Conservation (phyloP, 2,113 vertebrate genomes). For the Epinephelus fuscoguttatus region DNA sequence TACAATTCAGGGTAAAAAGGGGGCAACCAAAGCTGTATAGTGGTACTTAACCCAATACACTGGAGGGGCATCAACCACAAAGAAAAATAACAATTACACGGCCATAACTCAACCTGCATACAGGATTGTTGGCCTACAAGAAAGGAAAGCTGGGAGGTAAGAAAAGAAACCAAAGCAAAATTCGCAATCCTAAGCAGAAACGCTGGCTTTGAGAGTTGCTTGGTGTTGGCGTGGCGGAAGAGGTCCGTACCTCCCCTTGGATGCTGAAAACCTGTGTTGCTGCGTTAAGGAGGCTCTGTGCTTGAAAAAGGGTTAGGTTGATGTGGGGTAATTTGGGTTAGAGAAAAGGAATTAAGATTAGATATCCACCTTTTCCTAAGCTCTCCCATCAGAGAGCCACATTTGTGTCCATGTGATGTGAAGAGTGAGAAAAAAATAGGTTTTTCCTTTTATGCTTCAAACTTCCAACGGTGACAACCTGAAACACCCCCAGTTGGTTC, state of each 20-base stretch:
- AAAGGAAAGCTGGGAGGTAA: conserved; percentile 70
- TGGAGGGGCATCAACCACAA: conserved; percentile 63
- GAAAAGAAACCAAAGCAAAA: conserved; percentile 72
- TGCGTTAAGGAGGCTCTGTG: conserved; percentile 86
- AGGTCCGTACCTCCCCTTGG: conserved; percentile 84
- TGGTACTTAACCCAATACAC: conserved; percentile 55
- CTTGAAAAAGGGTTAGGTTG: conserved; percentile 88
- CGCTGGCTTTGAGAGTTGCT: conserved; percentile 79
- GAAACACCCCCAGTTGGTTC: conserved; percentile 76
- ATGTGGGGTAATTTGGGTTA: conserved; percentile 88
- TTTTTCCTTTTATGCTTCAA: conserved; percentile 71
- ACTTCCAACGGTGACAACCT: conserved; percentile 84
- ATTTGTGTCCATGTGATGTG: conserved; percentile 70
- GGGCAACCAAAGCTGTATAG: conserved; percentile 57
- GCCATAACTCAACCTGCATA: conserved; percentile 80
- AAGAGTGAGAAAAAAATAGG: conserved; percentile 58
- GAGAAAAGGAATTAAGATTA: conserved; percentile 88
- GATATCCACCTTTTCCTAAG: conserved; percentile 81
- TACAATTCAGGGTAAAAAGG: conserved; percentile 32
- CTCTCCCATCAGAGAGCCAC: conserved; percentile 77
- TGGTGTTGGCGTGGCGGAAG: conserved; percentile 78
- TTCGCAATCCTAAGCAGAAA: conserved; percentile 74
- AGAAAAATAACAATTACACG: conserved; percentile 40
- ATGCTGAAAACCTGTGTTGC: conserved; percentile 86
- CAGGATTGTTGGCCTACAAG: conserved; percentile 81